These are phyloP conservation scores for Gambusia yucatana DNA, from an alignment of 2,797 vertebrate genomes.

Conservation along the genomic window DNA sequence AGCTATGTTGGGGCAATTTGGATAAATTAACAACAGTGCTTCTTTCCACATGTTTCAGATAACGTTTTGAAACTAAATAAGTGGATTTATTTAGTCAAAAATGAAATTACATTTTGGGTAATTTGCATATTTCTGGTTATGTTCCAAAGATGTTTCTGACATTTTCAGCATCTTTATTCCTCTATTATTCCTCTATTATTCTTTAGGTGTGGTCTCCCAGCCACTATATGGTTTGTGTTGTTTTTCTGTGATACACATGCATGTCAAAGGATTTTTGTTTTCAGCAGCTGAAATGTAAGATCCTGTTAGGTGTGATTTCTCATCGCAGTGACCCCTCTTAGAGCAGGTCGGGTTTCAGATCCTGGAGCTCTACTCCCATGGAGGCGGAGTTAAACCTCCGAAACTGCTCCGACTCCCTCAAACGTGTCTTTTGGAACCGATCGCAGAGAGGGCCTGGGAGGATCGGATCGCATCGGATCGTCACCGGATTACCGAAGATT, in stretches of 20 bases:
- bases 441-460: not conserved
- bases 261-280: not conserved
- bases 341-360: constrained; percentile 2
- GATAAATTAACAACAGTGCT: too few species aligned
- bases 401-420: not conserved
- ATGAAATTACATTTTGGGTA: not conserved
- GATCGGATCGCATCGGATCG: not conserved
- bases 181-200: not conserved
- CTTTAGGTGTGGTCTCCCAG: not conserved
- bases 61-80: not conserved
- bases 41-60: not conserved
- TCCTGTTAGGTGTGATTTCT: not conserved
- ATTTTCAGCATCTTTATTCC: not conserved
- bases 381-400: not conserved
- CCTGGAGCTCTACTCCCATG: not conserved
- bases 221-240: not conserved
- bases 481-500: constrained; percentile 27
- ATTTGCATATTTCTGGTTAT: not conserved
- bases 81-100: not conserved
- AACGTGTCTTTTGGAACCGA: not conserved
- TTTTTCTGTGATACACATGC: not conserved
- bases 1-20: too few species aligned
- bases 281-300: not conserved
- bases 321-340: not conserved
- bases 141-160: not conserved